These are phyloP conservation scores for Calcarius lapponicus DNA, from an alignment of 2,797 vertebrate genomes.

Conservation along the genomic window DNA sequence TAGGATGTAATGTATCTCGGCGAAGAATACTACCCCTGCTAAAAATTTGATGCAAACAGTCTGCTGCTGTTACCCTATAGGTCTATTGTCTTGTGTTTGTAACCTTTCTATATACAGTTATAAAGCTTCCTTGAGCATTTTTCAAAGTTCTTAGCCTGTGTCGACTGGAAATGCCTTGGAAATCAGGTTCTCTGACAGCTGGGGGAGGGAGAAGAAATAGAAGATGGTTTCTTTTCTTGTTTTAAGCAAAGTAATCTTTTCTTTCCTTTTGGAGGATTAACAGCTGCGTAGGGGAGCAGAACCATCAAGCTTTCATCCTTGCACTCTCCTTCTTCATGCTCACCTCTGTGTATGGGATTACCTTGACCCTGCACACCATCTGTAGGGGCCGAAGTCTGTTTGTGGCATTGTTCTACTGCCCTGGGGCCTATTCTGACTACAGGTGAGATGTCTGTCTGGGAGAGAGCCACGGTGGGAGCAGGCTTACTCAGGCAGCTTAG, in stretches of 20 bases:
- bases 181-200: neutral
- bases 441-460: constrained; percentile 78
- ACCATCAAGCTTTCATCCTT: constrained; percentile 93
- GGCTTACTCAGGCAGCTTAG: neutral
- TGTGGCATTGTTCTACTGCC: constrained; percentile 90
- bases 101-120: neutral
- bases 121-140: neutral
- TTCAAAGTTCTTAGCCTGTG: neutral
- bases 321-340: constrained; percentile 89
- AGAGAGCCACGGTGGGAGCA: neutral
- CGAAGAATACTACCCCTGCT: neutral
- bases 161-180: neutral
- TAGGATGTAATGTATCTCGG: neutral
- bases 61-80: neutral
- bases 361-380: constrained; percentile 85
- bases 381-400: constrained; percentile 83
- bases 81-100: neutral
- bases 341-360: constrained; percentile 91
- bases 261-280: constrained; percentile 88
- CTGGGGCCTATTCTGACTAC: constrained; percentile 89
- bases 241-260: constrained; percentile 36
- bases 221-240: neutral
- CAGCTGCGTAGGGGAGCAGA: constrained; percentile 94
- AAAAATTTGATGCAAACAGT: neutral
- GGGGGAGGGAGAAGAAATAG: neutral